phyloP scores from a whole-genome alignment of 2,888 invertebrate species.

The Idaea dimidiata region DNA sequence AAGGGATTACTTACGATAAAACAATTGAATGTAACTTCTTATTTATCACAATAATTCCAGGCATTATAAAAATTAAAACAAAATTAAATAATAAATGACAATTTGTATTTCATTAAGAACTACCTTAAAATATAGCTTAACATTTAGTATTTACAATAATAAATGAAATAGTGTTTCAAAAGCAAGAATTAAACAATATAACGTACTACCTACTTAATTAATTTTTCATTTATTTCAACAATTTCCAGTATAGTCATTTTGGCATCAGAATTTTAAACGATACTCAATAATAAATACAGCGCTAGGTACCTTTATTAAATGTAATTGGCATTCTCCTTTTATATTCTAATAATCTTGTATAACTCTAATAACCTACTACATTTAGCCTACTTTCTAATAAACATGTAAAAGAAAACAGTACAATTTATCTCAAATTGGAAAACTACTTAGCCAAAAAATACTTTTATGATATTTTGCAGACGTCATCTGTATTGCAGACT shows the following conservation, averaged over 20 bases:
- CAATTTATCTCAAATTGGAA: background rate
- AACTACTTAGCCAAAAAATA: background rate
- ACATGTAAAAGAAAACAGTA: too few species aligned
- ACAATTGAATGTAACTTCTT: background rate
- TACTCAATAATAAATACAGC: constrained; percentile 46
- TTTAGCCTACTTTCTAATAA: too few species aligned
- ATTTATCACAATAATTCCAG: background rate
- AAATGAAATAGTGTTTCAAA: constrained; percentile 29
- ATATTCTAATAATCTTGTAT: background rate
- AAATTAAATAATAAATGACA: constrained; percentile 4
- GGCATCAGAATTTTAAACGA: constrained; percentile 52
- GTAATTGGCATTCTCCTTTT: background rate
- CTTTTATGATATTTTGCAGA: background rate
- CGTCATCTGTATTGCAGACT: background rate
- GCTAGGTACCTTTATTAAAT: constrained; percentile 5
- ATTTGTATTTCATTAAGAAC: background rate
- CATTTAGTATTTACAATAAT: constrained; percentile 25
- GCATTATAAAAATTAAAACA: background rate
- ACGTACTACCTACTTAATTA: background rate
- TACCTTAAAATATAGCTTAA: constrained; percentile 12
- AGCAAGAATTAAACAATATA: background rate
- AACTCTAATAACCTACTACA: background rate
- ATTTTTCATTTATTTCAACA: background rate
- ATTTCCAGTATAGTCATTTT: constrained; percentile 37
- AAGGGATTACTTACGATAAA: background rate